Base-by-base conservation (phyloP, 2,888 invertebrate genomes). In the Melikaiella ostensackeni region DNA sequence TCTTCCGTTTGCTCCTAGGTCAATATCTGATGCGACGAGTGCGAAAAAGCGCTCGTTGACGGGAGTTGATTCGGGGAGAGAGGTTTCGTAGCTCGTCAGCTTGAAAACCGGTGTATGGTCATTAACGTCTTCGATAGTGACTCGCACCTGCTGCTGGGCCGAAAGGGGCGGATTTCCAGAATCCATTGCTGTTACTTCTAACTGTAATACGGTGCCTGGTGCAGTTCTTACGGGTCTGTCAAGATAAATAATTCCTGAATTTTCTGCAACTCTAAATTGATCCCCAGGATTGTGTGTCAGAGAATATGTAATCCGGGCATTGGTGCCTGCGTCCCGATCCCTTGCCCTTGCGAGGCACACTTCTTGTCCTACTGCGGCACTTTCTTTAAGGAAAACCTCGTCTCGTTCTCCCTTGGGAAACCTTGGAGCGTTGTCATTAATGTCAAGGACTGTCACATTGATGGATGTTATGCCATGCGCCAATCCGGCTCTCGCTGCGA, bases 71-170 rank as follows among this genome's bases (percentile, higher is more conserved):
- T 99, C 99, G 8, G 96, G 92, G 75, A 99, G 91, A 1, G 98
- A 98, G 3, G 97, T 97, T 92, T 98, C 98, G 91, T 98, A 98
- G 21, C 96, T 97, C 0, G 96, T 96, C 85, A 97, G 96, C 89
- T 97, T 96, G 91, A 99, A 99, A 3, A 97, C 96, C 13, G 98
- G 98, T 0, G 98, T 98, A 89, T 98, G 98, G 92, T 98, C 98
- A 91, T 99, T 99, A 2, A 98, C 97, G 90, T 98, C 98, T 85
- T 95, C 95, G 79, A 98, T 94, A 30, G 94, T 94, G 61, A 96
- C 94, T 38, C 94, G 93, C 63, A 97, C 94, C 9, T 94, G 93
- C 85, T 97, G 95, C 86, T 95, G 96, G 0, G 97, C 95, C 24
- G 95, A 94, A 73, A 97, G 92, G 11, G 96, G 92, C 16, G 96